Evolutionary conservation across 2,113 vertebrate species (phyloP).

Genomic region (Myotis davidii): DNA sequence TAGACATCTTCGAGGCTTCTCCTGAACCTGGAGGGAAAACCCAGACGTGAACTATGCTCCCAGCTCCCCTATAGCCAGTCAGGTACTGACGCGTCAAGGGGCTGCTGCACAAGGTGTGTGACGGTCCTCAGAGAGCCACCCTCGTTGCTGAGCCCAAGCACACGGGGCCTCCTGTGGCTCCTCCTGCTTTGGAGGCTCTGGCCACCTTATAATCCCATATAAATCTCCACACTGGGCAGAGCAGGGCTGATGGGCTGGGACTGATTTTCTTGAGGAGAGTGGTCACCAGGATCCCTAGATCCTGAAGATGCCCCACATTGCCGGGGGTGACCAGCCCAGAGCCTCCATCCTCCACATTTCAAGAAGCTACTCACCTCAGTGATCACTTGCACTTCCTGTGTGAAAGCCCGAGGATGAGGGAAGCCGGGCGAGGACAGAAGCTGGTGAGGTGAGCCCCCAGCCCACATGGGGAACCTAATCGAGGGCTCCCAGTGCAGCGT

Average conservation of each 20-base stretch:
- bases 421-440: background rate
- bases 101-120: background rate
- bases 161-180: background rate
- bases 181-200: background rate
- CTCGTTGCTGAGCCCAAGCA: background rate
- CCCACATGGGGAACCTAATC: background rate
- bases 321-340: background rate
- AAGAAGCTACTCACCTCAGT: background rate
- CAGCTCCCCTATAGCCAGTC: background rate
- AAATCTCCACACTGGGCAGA: background rate
- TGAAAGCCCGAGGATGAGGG: background rate
- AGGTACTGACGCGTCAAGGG: no score
- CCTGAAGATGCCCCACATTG: background rate
- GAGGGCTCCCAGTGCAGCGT: background rate
- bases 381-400: background rate
- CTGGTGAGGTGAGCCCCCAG: background rate
- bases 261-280: background rate
- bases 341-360: background rate
- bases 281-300: background rate
- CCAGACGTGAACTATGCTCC: background rate
- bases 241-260: background rate
- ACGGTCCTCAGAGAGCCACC: background rate
- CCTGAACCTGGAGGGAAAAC: slow-evolving; percentile 70
- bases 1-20: slow-evolving; percentile 89
- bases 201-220: background rate